These are phyloP conservation scores for Dryobotodes eremita DNA, from an alignment of 2,888 invertebrate genomes.

Conservation along the genomic window DNA sequence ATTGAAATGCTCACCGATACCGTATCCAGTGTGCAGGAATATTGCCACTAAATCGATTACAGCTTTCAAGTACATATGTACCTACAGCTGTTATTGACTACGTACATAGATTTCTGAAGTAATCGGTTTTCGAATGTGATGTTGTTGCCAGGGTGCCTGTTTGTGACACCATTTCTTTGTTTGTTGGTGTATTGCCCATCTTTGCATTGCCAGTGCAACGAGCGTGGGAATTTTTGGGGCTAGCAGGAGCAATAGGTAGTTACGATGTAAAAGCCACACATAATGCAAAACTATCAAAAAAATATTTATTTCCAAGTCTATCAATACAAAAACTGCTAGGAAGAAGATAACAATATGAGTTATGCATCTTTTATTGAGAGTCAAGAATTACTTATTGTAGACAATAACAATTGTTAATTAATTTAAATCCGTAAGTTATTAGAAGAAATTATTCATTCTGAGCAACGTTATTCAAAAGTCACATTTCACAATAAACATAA, in stretches of 20 bases:
- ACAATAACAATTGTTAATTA: slow-evolving; percentile 56
- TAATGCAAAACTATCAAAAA: slow-evolving; percentile 12
- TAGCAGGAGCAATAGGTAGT: background rate
- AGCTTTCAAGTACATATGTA: background rate
- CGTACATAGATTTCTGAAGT: background rate
- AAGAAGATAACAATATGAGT: slow-evolving; percentile 50
- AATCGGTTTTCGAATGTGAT: background rate
- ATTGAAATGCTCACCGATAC: background rate
- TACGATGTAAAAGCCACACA: background rate
- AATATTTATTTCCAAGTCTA: slow-evolving; percentile 42
- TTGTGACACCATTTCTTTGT: background rate
- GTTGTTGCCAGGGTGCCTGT: too few relatives aligned
- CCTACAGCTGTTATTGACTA: background rate
- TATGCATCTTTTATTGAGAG: slow-evolving; percentile 61
- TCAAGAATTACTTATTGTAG: slow-evolving; percentile 69
- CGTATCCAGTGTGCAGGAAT: background rate
- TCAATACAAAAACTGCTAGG: slow-evolving; percentile 43
- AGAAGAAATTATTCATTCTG: slow-evolving; percentile 47
- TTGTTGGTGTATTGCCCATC: background rate
- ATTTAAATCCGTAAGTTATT: slow-evolving; percentile 59
- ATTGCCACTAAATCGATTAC: background rate
- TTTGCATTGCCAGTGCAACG: background rate
- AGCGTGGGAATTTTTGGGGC: background rate
- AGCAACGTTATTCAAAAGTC: slow-evolving; percentile 48
- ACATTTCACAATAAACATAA: slow-evolving; percentile 53